Conservation (phyloP, 2,888 invertebrate genomes). For the Poecilus cupreus region DNA sequence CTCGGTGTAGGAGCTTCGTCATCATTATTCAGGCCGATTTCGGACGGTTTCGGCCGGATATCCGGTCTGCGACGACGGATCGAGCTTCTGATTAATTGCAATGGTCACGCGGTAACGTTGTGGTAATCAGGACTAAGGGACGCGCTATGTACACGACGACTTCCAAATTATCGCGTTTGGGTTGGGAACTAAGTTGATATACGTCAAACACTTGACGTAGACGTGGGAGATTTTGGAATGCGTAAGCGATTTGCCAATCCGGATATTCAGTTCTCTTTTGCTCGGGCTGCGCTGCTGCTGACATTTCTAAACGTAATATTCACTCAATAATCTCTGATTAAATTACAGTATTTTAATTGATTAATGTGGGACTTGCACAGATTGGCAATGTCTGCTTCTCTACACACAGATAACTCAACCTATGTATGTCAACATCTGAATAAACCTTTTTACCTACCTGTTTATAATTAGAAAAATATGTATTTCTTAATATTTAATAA, state of each 20-base stretch:
- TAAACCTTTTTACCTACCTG: too few relatives aligned
- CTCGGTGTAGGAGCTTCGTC: constrained; percentile 41
- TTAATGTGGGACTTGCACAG: too few relatives aligned
- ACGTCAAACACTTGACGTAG: constrained; percentile 24
- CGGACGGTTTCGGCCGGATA: constrained; percentile 50
- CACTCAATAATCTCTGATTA: too few relatives aligned
- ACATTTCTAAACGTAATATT: too few relatives aligned
- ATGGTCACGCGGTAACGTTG: constrained; percentile 53
- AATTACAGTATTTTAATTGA: too few relatives aligned
- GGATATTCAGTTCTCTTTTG: background rate
- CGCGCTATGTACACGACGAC: constrained; percentile 16
- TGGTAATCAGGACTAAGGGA: constrained; percentile 49
- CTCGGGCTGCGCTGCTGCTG: too few relatives aligned
- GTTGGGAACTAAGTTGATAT: constrained; percentile 15
- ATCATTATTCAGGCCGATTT: constrained; percentile 58
- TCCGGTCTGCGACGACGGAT: constrained; percentile 46
- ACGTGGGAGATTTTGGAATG: background rate
- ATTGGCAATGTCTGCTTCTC: too few relatives aligned
- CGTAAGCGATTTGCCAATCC: background rate
- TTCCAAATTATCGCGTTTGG: constrained; percentile 48
- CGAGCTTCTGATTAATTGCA: constrained; percentile 56
- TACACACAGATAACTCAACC: too few relatives aligned
- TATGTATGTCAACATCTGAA: too few relatives aligned
- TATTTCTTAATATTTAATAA: too few relatives aligned
- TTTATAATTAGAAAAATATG: too few relatives aligned